These are phyloP conservation scores for Drosophila ironensis DNA, from an alignment of 1,140 invertebrate genomes.

Conservation along the genomic window DNA sequence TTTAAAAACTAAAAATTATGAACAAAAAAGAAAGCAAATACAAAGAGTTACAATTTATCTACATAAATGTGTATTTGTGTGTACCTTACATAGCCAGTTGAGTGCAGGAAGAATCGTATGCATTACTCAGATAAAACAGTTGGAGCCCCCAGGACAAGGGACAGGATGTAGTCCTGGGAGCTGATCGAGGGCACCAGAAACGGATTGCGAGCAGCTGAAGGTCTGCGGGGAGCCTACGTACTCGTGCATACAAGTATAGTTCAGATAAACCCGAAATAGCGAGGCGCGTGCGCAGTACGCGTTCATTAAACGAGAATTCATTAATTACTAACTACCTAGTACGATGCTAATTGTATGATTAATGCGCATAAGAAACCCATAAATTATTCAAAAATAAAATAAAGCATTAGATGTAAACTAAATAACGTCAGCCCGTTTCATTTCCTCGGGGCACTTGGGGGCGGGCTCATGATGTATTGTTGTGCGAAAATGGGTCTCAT, in stretches of 20 bases:
- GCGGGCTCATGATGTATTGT: constrained; percentile 9
- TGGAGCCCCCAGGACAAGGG: background rate
- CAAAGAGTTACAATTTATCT: constrained; percentile 37
- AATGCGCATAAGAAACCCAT: constrained; percentile 63
- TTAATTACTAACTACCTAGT: constrained; percentile 67
- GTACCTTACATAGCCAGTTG: constrained; percentile 51
- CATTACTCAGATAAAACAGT: constrained; percentile 25
- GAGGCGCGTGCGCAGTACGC: constrained; percentile 7
- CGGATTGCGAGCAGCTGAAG: too few relatives aligned
- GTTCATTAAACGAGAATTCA: constrained; percentile 46
- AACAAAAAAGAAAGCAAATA: constrained; percentile 12
- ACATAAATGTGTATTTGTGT: constrained; percentile 51
- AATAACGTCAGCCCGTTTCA: constrained; percentile 21
- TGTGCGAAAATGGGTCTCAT: too few relatives aligned
- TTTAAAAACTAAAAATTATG: background rate
- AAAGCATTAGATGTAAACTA: constrained; percentile 76
- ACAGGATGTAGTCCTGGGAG: background rate
- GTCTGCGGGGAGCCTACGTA: constrained; percentile 3
- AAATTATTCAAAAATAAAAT: constrained; percentile 73
- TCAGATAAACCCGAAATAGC: constrained; percentile 30
- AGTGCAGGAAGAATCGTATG: constrained; percentile 8
- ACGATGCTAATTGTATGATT: constrained; percentile 68
- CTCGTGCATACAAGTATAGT: constrained; percentile 27
- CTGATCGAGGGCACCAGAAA: background rate
- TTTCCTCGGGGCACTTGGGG: background rate